Percentiles rank a stretch among this genome's conserved stretches.
Evolutionary conservation across 2,113 vertebrate species (phyloP).

Genomic region (Arothron firmamentum): DNA sequence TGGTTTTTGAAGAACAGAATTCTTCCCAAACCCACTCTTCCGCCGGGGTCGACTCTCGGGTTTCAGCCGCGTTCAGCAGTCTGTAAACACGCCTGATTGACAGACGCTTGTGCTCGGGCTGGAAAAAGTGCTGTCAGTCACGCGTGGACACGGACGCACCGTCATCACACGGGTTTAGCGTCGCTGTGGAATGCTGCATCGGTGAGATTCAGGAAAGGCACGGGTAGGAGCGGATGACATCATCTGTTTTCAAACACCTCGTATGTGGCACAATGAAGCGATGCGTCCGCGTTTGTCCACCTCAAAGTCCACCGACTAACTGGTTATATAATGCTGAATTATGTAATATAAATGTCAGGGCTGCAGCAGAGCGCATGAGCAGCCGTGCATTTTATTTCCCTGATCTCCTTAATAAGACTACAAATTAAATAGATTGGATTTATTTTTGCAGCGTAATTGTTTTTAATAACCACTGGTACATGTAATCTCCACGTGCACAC

Average conservation of each 20-base stretch:
- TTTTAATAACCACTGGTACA: neutral
- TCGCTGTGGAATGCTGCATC: conserved; percentile 1
- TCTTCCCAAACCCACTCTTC: too few species aligned
- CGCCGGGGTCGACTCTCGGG: too few species aligned
- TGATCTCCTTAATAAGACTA: too few species aligned
- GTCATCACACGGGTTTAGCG: neutral
- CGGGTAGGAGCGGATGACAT: too few species aligned
- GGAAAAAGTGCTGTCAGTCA: conserved; percentile 17
- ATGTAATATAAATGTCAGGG: conserved; percentile 22
- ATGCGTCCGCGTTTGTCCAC: conserved; percentile 1
- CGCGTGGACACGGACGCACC: neutral
- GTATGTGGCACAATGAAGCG: neutral
- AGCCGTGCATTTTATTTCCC: too few species aligned
- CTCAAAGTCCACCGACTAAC: conserved; percentile 20
- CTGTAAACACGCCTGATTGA: conserved; percentile 32
- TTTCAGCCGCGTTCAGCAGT: neutral
- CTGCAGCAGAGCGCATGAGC: conserved; percentile 1
- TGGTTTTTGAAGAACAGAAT: neutral
- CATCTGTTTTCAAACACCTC: neutral
- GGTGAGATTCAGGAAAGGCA: too few species aligned
- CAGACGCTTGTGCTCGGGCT: conserved; percentile 35
- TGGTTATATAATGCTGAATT: conserved; percentile 53
- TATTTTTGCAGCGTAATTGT: neutral
- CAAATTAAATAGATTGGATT: too few species aligned
- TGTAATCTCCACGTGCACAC: neutral